Conservation (phyloP, 2,113 vertebrate species). For the Pao palembangensis region DNA sequence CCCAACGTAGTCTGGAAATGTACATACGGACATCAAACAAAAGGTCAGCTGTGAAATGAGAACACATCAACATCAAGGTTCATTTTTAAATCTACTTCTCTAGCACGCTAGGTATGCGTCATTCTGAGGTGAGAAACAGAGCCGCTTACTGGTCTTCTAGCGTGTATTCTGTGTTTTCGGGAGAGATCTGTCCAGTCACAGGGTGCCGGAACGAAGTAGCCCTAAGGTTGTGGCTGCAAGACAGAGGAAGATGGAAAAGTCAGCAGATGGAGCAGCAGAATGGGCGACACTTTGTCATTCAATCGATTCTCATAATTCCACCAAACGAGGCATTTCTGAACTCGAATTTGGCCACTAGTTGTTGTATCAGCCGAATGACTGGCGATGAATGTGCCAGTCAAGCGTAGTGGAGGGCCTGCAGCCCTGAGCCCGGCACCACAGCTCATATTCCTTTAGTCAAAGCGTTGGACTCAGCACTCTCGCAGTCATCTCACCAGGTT, state of each 20-base stretch:
- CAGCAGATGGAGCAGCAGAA: conserved; percentile 16
- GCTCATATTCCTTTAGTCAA: conserved; percentile 49
- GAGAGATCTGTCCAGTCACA: conserved; percentile 92
- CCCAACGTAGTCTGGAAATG: conserved; percentile 15
- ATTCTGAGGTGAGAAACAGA: conserved; percentile 2
- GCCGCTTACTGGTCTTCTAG: conserved; percentile 91
- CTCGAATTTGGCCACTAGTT: conserved; percentile 1
- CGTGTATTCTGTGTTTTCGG: conserved; percentile 93
- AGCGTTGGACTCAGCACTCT: conserved; percentile 53
- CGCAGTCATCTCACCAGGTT: conserved; percentile 31
- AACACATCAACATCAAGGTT: too few species aligned
- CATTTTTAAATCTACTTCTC: too few species aligned
- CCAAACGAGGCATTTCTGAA: neutral
- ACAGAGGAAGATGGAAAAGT: conserved; percentile 24
- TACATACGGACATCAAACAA: conserved; percentile 28
- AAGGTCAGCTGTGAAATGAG: too few species aligned
- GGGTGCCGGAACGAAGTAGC: conserved; percentile 91
- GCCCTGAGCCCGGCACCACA: conserved; percentile 19
- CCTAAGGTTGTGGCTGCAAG: conserved; percentile 91
- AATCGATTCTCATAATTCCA: neutral
- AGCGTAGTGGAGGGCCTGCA: conserved; percentile 21
- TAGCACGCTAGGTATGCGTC: neutral
- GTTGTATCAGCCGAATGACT: conserved; percentile 26
- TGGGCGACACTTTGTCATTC: conserved; percentile 3
- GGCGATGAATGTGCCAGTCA: conserved; percentile 31